Conservation (phyloP, 92 coral and sea anemone genomes). For the Phymanthus crucifer region DNA sequence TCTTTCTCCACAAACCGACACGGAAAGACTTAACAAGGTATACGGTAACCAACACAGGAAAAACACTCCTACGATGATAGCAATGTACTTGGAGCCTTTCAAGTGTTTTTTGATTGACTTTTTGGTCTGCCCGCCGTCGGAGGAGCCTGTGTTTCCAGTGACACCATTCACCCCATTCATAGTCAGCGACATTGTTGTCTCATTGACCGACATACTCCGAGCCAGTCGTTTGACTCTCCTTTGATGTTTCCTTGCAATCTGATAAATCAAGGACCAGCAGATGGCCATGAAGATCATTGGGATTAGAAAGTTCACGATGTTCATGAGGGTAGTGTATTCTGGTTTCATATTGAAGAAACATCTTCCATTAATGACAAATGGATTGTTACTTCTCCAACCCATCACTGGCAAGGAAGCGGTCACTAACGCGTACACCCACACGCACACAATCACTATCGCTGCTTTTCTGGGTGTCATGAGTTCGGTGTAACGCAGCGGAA, state of each 20-base stretch:
- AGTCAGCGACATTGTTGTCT: slow-evolving; percentile 71
- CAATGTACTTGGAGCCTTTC: slow-evolving; percentile 81
- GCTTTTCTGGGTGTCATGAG: slow-evolving; percentile 75
- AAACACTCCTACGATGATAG: slow-evolving; percentile 73
- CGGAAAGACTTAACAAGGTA: slow-evolving; percentile 48
- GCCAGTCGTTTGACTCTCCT: slow-evolving; percentile 69
- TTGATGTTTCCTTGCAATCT: slow-evolving; percentile 69
- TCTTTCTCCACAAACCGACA: slow-evolving; percentile 34
- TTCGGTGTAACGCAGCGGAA: slow-evolving; percentile 80
- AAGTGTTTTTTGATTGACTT: slow-evolving; percentile 64
- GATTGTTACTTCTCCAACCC: slow-evolving; percentile 49
- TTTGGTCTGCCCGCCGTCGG: slow-evolving; percentile 44
- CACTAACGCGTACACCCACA: slow-evolving; percentile 74
- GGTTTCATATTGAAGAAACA: slow-evolving; percentile 41
- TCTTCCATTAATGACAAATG: background rate
- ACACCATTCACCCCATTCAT: slow-evolving; percentile 46
- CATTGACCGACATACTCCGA: slow-evolving; percentile 72
- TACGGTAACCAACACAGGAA: slow-evolving; percentile 83
- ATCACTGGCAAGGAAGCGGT: slow-evolving; percentile 68
- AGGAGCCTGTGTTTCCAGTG: slow-evolving; percentile 47
- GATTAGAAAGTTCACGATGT: slow-evolving; percentile 65
- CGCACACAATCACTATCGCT: slow-evolving; percentile 34
- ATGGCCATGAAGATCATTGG: slow-evolving; percentile 83
- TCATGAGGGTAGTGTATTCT: slow-evolving; percentile 52
- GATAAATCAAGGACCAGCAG: slow-evolving; percentile 69